phyloP scores from a whole-genome alignment of 2,113 vertebrate species.

The Gallinago jamesoni region DNA sequence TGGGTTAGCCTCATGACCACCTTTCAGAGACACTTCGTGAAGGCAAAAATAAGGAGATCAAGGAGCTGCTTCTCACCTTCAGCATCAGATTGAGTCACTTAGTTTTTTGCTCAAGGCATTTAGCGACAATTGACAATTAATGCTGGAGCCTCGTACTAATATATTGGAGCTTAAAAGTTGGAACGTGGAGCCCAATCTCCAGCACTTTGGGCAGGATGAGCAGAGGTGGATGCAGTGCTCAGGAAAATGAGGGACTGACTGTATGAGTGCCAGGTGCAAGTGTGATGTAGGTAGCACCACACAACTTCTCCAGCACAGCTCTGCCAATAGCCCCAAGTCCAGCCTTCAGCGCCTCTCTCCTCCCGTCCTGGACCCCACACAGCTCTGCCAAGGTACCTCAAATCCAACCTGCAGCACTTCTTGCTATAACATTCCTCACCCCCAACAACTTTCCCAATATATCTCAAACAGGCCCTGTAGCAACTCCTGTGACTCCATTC shows the following conservation, averaged over 20 bases:
- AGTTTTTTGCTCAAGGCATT: neutral
- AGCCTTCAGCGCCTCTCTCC: constrained; percentile 31
- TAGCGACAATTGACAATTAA: neutral
- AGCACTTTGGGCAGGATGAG: neutral
- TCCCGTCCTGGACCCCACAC: constrained; percentile 55
- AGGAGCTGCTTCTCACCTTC: neutral
- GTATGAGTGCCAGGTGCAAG: constrained; percentile 34
- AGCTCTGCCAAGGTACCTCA: constrained; percentile 55
- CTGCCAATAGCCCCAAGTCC: constrained; percentile 53
- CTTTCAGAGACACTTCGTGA: neutral
- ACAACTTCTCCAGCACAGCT: constrained; percentile 2
- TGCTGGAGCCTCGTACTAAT: neutral
- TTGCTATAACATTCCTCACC: constrained; percentile 56
- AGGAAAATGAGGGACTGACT: constrained; percentile 25
- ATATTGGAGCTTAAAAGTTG: neutral
- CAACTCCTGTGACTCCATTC: constrained; percentile 66
- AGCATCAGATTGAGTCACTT: neutral
- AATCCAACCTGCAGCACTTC: constrained; percentile 57
- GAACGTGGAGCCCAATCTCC: neutral
- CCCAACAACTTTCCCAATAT: constrained; percentile 57
- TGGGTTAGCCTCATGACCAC: neutral
- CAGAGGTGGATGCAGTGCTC: neutral
- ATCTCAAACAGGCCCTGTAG: constrained; percentile 64
- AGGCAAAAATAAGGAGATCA: neutral
- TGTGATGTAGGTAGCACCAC: constrained; percentile 56